Evolutionary conservation across 2,797 vertebrate genomes (phyloP), one percentile per base, ranked within the genome.

Genomic region (Poecilia velifera): DNA sequence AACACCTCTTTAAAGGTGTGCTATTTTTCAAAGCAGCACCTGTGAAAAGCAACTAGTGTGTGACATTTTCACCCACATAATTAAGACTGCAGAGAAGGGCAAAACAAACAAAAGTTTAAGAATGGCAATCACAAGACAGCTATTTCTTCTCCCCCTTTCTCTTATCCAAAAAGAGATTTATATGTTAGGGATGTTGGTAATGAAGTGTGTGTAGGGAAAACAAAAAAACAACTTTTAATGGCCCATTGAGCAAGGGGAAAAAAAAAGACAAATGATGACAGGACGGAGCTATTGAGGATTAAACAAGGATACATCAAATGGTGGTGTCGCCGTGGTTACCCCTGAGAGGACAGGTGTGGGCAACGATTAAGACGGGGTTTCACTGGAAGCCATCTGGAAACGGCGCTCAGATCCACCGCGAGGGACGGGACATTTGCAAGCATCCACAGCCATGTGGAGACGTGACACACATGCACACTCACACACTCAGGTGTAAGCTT

Each of bases 381-480:
- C 90, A 81, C 89, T 82, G 85, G 92, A 90, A 94, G 92, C 92
- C 94, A 96, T 94, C 94, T 95, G 95, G 92, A 95, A 95, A 91
- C 84, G 81, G 76, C 77, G 77, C 81, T 86, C 82, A 28, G 84
- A 86, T 90, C 88, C 82, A 84, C 85, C 90, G 51, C 89, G 22
- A 85, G 91, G 90, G 91, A 93, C 66, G 5, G 84, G 83, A 91
- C 89, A 88, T 91, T 91, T 89, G 77, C 84, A 85, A 81, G 51
- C 85, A 71, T 82, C 84, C 86, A 78, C 76, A 83, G 75, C 59
- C 46, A 16, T 72, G 68, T 64, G 72, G 76, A 73, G 78, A 80
- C 64, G 46, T 70, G 76, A 84, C 77, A 74, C 74, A 7, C 47
- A 49, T 16, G 2, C 47, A 47, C 18, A 7, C 47, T 2, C 47